A percentile compares a stretch with the other conserved stretches of the same genome.
phyloP scores from a whole-genome alignment of 2,113 vertebrate genomes.

The Pungitius pungitius region DNA sequence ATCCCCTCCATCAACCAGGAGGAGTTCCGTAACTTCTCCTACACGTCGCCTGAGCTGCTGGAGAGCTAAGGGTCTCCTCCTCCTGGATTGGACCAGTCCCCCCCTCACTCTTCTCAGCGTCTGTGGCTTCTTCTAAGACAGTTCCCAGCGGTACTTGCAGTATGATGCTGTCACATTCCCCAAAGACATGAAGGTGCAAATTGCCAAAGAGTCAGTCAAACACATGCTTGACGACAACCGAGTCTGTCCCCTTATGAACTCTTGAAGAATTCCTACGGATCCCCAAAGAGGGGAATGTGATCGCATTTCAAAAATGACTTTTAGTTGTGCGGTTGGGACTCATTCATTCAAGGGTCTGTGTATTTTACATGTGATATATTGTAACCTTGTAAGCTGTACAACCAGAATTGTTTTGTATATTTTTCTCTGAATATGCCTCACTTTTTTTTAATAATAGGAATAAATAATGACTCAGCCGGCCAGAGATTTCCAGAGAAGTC shows the following conservation, averaged over 20 bases:
- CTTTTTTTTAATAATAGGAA: not conserved
- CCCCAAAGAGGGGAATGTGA: not conserved
- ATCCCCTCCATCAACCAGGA: conserved; percentile 93
- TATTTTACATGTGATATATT: conserved; percentile 31
- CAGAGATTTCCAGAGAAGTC: conserved; percentile 45
- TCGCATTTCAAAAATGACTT: conserved; percentile 39
- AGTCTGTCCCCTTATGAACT: conserved; percentile 24
- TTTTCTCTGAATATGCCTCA: conserved; percentile 25
- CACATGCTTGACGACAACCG: conserved; percentile 11
- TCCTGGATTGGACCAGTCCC: not conserved
- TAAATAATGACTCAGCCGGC: not conserved
- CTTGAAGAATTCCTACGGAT: conserved; percentile 11
- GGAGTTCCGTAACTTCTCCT: conserved; percentile 96
- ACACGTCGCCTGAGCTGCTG: conserved; percentile 86
- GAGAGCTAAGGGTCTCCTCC: conserved; percentile 36
- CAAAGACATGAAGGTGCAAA: conserved; percentile 41
- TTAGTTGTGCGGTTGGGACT: not conserved
- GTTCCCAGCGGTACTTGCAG: conserved; percentile 18
- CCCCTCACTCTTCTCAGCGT: conserved; percentile 5
- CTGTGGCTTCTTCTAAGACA: conserved; percentile 27
- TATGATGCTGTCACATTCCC: conserved; percentile 45
- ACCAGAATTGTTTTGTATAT: conserved; percentile 21
- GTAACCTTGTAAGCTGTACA: not conserved
- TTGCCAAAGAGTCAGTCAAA: not conserved
- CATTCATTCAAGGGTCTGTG: not conserved